Evolutionary conservation across 2,888 invertebrate species (phyloP).

Genomic region (Drosophila nr. perissopoda): DNA sequence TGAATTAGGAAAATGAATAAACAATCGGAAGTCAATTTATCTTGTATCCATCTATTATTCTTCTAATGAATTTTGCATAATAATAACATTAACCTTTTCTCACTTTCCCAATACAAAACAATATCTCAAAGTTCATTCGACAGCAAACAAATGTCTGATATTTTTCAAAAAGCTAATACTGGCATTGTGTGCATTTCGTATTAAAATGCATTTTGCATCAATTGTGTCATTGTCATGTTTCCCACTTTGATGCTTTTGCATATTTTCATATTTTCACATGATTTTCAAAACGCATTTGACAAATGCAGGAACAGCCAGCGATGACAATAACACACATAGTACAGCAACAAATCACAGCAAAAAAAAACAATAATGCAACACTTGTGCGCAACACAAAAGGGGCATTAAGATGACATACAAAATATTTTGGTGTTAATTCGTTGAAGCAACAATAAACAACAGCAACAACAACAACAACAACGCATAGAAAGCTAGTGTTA

Average conservation of each 20-base stretch:
- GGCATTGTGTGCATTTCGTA: conserved; percentile 51
- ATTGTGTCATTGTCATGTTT: conserved; percentile 70
- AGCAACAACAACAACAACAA: conserved; percentile 20
- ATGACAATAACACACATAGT: not conserved
- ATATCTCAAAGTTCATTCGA: conserved; percentile 28
- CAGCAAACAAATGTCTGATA: conserved; percentile 24
- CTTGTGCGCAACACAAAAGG: conserved; percentile 48
- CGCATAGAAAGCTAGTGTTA: conserved; percentile 72
- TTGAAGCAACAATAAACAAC: conserved; percentile 33
- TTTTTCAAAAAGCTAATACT: conserved; percentile 32
- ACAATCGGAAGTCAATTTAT: not conserved
- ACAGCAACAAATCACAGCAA: conserved; percentile 12
- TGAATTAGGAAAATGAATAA: not conserved
- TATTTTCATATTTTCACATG: conserved; percentile 62
- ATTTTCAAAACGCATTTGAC: conserved; percentile 65
- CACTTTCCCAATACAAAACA: conserved; percentile 15
- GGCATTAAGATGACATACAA: conserved; percentile 63
- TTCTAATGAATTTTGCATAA: conserved; percentile 10
- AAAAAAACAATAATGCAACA: conserved; percentile 42
- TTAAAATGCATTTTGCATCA: conserved; percentile 68
- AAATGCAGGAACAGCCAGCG: conserved; percentile 37
- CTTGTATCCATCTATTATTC: not conserved
- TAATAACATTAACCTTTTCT: conserved; percentile 4
- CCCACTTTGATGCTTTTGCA: conserved; percentile 18
- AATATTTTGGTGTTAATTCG: conserved; percentile 71